Evolutionary conservation across 2,113 vertebrate genomes (phyloP), one percentile per base, ranked within the genome.

Genomic region (Anthoscopus minutus): DNA sequence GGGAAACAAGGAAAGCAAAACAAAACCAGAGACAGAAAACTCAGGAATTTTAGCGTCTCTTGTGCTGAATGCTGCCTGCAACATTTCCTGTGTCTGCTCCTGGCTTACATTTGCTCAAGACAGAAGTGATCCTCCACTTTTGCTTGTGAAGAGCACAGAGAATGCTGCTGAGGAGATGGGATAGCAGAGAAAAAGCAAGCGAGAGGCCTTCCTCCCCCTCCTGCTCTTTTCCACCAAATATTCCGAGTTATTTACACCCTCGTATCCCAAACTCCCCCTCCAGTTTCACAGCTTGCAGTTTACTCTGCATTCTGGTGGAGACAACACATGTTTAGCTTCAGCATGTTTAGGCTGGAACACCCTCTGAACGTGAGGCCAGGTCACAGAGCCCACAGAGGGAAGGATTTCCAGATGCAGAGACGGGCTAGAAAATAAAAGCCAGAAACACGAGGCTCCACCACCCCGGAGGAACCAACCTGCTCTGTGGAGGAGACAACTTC

Each of bases 271-370:
- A 93, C 93, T 96, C 79, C 85, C 87, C 85, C 92, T 95, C 93
- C 28, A 1, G 60, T 93, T 92, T 95, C 93, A 95, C 88, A 95
- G 93, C n/a, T 96, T 93, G 92, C 91, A 47, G 74, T n/a, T 81
- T 86, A 54, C 53, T 81, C 94, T 50, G 64, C 82, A 17, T 92
- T 80, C 94, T 64, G 82, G 48, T 83, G 60, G 71, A 71, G 95
- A 74, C 74, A 81, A 67, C 91, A 83, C 72, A 28, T 51, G 71
- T 65, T 94, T 17, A 37, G 71, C 57, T 93, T 53, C 57, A 15
- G 83, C 60, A 16, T 70, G 91, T 96, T 91, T 62, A 40, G 93
- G 92, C 94, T 96, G 70, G 28, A 92, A 80, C 86, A 81, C 8
- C 31, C 92, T 83, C 73, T 15, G 57, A 92, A 84, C 10, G 5